Evolutionary conservation across 1,140 invertebrate genomes (phyloP).

Genomic region (Bombus ignitus): DNA sequence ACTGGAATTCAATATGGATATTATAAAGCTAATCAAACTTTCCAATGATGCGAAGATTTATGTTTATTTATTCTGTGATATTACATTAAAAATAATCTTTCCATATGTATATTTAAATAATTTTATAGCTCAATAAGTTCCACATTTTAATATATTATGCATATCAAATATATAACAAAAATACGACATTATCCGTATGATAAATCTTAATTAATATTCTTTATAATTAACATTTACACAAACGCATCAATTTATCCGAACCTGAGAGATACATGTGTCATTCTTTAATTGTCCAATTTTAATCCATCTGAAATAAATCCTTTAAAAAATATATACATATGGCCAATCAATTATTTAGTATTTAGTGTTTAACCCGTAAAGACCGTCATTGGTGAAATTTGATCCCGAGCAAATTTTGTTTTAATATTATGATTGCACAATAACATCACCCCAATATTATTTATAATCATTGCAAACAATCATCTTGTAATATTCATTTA

Average conservation of each 20-base stretch:
- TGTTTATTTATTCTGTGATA: background rate
- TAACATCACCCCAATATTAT: background rate
- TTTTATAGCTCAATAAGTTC: background rate
- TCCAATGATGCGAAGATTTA: background rate
- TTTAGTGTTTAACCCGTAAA: too few relatives aligned
- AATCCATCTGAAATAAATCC: background rate
- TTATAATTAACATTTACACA: background rate
- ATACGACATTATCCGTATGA: background rate
- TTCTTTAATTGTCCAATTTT: background rate
- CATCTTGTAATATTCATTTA: background rate
- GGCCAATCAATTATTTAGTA: background rate
- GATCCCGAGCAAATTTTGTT: too few relatives aligned
- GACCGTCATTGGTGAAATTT: too few relatives aligned
- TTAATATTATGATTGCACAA: too few relatives aligned
- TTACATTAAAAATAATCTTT: background rate
- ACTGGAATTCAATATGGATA: background rate
- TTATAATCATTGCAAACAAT: background rate
- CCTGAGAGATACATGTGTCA: background rate
- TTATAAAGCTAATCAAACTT: background rate
- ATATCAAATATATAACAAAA: background rate
- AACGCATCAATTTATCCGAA: background rate
- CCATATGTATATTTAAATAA: background rate
- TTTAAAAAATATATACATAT: background rate
- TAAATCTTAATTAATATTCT: background rate
- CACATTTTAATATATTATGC: background rate